Percentiles rank a stretch among this genome's conserved stretches.
These are phyloP conservation scores for Platichthys flesus DNA, from an alignment of 2,113 vertebrate genomes.

Conservation along the genomic window DNA sequence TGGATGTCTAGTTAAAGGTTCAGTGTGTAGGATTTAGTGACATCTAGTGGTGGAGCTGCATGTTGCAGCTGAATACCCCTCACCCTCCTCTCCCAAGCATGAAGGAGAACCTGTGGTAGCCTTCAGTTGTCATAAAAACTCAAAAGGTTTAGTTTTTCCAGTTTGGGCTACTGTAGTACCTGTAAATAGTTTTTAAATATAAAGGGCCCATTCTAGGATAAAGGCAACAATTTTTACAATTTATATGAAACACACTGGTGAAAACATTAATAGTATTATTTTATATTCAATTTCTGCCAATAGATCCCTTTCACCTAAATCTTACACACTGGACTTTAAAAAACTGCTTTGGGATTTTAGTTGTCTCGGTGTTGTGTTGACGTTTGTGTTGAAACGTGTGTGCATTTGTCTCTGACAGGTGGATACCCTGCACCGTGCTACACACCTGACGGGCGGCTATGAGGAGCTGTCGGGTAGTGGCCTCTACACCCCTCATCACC, in stretches of 20 bases:
- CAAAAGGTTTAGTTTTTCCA: too few species aligned
- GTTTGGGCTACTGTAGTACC: too few species aligned
- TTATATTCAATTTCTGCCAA: neutral
- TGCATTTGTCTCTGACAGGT: constrained; percentile 69
- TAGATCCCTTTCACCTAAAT: too few species aligned
- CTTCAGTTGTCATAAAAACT: too few species aligned
- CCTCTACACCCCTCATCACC: constrained; percentile 82
- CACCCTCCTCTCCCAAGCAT: neutral
- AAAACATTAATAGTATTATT: too few species aligned
- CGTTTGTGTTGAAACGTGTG: constrained; percentile 11
- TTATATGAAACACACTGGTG: neutral
- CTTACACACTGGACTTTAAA: neutral
- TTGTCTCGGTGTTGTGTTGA: neutral
- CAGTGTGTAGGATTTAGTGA: too few species aligned
- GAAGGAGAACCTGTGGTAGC: too few species aligned
- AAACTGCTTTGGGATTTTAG: too few species aligned
- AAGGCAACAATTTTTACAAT: neutral
- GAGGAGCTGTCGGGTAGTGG: constrained; percentile 83
- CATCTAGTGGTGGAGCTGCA: too few species aligned
- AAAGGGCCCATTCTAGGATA: neutral
- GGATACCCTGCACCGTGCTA: constrained; percentile 89
- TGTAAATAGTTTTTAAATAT: too few species aligned
- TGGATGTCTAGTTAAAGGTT: neutral
- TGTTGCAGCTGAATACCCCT: too few species aligned
- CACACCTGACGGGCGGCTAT: constrained; percentile 88